Evolutionary conservation across 2,888 invertebrate genomes (phyloP).

Genomic region (Scaeva pyrastri): DNA sequence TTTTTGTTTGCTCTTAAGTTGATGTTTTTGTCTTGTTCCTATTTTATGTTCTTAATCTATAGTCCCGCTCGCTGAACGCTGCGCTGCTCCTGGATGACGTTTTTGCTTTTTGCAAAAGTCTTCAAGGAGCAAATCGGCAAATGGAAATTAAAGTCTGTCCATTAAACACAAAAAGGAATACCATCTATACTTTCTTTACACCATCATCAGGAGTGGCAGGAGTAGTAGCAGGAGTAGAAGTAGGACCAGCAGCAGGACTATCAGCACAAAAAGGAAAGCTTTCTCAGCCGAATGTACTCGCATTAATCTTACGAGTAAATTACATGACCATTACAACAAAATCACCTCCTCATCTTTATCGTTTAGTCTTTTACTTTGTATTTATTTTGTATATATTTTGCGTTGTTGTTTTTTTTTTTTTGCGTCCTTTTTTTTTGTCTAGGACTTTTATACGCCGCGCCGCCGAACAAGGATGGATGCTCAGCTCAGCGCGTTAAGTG

Average conservation of each 20-base stretch:
- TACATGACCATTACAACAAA: conserved; percentile 75
- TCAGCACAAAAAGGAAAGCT: conserved; percentile 29
- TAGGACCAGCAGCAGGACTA: not conserved
- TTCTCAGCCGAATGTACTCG: conserved; percentile 67
- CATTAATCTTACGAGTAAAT: conserved; percentile 75
- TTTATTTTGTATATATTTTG: conserved; percentile 22
- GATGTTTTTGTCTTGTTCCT: not conserved
- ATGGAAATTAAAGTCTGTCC: conserved; percentile 75
- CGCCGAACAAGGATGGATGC: conserved; percentile 5
- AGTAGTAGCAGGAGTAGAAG: not conserved
- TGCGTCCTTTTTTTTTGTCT: conserved; percentile 28
- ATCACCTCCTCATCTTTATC: conserved; percentile 72
- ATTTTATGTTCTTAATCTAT: conserved; percentile 3
- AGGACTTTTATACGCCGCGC: not conserved
- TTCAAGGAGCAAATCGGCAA: conserved; percentile 54
- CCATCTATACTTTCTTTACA: conserved; percentile 29
- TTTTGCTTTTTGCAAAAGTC: conserved; percentile 27
- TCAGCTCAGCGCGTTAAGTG: conserved; percentile 57
- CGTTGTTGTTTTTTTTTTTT: too few relatives aligned
- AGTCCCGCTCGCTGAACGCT: not conserved
- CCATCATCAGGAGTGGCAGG: not conserved
- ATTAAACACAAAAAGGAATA: conserved; percentile 72
- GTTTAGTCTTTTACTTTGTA: conserved; percentile 58
- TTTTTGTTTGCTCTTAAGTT: not conserved
- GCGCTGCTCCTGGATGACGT: conserved; percentile 1